Base-by-base conservation (phyloP, 2,113 vertebrate species). In the Columba livia region DNA sequence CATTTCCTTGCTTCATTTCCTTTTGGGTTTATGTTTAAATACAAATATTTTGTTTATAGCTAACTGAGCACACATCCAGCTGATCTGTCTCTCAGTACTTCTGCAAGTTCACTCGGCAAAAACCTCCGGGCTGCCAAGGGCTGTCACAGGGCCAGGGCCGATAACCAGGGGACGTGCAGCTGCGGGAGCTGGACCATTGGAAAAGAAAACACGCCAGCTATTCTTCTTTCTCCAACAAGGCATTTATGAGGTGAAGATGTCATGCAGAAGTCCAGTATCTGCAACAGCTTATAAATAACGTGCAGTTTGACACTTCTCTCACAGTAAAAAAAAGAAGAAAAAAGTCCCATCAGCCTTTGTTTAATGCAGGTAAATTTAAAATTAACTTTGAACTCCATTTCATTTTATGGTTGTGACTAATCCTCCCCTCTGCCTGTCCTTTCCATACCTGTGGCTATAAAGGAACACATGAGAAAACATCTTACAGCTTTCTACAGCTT, bases 1-100 rank as follows among this genome's bases (percentile, higher is more conserved):
- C 65, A 93, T 80, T 74, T 95, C 90, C 66, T 92, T 70, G 34
- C 87, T 80, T 71, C 82, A 64, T 70, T 96, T 91, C 79, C 92
- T 88, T 78, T 88, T 42, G 20, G 60, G 88, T 94, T 96, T 78
- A 93, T 36, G 38, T 85, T 94, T 92, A 74, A 96, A 81, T 67
- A 93, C 75, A 95, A 94, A 67, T 91, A 93, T 86, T 95, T 91
- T 88, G 75, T 91, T 96, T 95, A 74, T 10, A 93, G 75, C 28
- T 77, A 91, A 54, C n/a, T 23, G 15, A 94, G 72, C 32, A 79
- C 87, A 47, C 64, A 80, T 73, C 47, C 93, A 96, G 71, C 54
- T 85, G 74, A 96, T 89, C 25, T 53, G 42, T 47, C 74, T 72
- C 78, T 12, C 19, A 74, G 60, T 23, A 32, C 60, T 86, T 94